Evolutionary conservation across 2,888 invertebrate species (phyloP), one percentile per base, ranked within the genome.

Genomic region (Tetragonisca angustula): DNA sequence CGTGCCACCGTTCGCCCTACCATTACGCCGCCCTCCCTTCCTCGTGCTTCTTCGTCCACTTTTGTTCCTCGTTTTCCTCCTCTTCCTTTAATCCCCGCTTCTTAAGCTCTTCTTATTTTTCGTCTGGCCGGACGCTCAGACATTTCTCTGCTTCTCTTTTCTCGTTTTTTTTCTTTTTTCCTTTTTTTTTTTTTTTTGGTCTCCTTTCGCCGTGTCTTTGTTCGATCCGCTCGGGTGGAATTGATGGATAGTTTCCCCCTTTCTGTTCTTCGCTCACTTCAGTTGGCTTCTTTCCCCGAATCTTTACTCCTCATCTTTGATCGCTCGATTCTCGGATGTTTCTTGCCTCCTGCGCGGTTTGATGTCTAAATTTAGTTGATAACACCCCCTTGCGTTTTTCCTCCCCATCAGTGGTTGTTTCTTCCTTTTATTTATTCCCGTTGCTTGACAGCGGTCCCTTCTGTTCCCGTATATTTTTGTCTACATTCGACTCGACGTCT

Each of bases 51-150:
- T 61, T 6, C 24, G 27, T 19, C 21, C 43, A 15, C 17, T 0
- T 43, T 2, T 21, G 21, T 21, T 15, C 69, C 50, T 68, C 68
- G 43, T 43, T 43, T 43, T 61, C 71, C 68, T 75, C 62, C 17
- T 17, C 24, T 62, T 32, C 49, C 43, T n/a, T 36, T 59, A 59
- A 59, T n/a, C n/a, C 56, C 5, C 13, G 56, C 15, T 43, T 43
- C 43, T 43, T 43, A 43, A 43, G 43, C n/a, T 59, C 15, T 15
- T n/a, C 5, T n/a, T 59, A 59, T 59, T 24, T 27, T 59, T 59
- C 5, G n/a, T 5, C 56, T 59, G 56, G n/a, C n/a, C 24, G 56
- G 2, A 13, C 2, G 56, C 24, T n/a, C 56, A 32, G 56, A 2
- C 24, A 59, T 59, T 59, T 59, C n/a, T 27, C 4, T 11, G 24